Percentiles rank a stretch among this genome's conserved stretches.
Evolutionary conservation across 2,797 vertebrate species (phyloP).

Genomic region (Sebastes minor): DNA sequence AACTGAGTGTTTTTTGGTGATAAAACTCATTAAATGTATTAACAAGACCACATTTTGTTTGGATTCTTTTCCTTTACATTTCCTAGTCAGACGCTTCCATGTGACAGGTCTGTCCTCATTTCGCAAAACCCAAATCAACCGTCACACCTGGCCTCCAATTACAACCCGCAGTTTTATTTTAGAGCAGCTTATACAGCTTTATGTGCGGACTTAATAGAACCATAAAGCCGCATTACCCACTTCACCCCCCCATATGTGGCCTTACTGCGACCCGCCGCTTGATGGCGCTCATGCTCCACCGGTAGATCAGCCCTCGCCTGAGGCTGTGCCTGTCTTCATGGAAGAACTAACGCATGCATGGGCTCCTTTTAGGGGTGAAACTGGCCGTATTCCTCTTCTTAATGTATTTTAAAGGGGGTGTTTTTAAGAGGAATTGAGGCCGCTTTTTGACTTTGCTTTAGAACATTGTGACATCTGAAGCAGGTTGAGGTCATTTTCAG

Average conservation of each 20-base stretch:
- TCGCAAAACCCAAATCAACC: conserved; percentile 25
- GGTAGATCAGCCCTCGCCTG: conserved; percentile 6
- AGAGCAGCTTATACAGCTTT: conserved; percentile 59
- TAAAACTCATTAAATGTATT: background rate
- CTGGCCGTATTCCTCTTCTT: background rate
- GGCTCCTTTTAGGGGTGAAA: background rate
- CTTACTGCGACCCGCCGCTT: conserved; percentile 70
- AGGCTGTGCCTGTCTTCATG: background rate
- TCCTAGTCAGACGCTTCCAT: background rate
- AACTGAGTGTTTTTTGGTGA: background rate
- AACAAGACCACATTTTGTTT: background rate
- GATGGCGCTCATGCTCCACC: conserved; percentile 90
- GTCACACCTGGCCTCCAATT: conserved; percentile 30
- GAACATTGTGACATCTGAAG: conserved; percentile 1
- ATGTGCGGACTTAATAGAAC: conserved; percentile 65
- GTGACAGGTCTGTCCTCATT: background rate
- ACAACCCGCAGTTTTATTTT: conserved; percentile 52
- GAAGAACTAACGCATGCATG: background rate
- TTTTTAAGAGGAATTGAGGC: background rate
- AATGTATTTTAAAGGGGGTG: background rate
- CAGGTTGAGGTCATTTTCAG: background rate
- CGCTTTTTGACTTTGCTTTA: conserved; percentile 1
- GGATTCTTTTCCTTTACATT: background rate
- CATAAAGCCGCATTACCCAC: conserved; percentile 35
- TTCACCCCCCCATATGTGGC: background rate